phyloP scores from a whole-genome alignment of 1,140 invertebrate genomes.

The Venustaconcha ellipsiformis region DNA sequence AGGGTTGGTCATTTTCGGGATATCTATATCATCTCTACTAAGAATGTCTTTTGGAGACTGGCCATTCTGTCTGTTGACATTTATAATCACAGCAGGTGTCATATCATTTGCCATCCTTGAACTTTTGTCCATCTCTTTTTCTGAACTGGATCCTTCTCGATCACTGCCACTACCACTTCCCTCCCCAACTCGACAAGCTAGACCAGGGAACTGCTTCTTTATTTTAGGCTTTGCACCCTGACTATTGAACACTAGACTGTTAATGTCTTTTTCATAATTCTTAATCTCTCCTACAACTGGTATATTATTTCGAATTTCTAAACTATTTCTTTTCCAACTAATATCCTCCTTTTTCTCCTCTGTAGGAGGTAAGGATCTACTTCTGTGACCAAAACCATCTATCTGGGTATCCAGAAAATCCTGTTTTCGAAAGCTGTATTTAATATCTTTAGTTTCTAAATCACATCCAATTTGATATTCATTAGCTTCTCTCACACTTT shows the following conservation, averaged over 20 bases:
- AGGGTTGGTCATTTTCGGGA: neutral
- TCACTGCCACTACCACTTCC: conserved; percentile 37
- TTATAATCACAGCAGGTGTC: conserved; percentile 24
- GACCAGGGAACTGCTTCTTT: conserved; percentile 64
- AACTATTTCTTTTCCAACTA: conserved; percentile 59
- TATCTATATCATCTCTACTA: conserved; percentile 3
- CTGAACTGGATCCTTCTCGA: neutral
- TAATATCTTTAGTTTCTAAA: conserved; percentile 13
- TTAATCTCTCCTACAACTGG: conserved; percentile 61
- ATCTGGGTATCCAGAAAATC: conserved; percentile 22
- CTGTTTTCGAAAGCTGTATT: conserved; percentile 36
- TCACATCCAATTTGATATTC: conserved; percentile 24
- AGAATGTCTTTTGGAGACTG: neutral
- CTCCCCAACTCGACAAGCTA: conserved; percentile 62
- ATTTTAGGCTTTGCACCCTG: conserved; percentile 62
- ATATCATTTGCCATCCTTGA: conserved; percentile 29
- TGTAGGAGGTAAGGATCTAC: conserved; percentile 24
- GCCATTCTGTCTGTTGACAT: conserved; percentile 2
- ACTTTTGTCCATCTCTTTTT: neutral
- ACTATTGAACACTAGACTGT: conserved; percentile 36
- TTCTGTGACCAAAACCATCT: conserved; percentile 14
- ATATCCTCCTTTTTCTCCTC: conserved; percentile 25
- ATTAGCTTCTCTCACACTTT: conserved; percentile 22
- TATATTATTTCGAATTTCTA: conserved; percentile 68
- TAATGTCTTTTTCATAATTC: conserved; percentile 57